Evolutionary conservation across 1,140 invertebrate species (phyloP).

Genomic region (Armadillidium nasatum): DNA sequence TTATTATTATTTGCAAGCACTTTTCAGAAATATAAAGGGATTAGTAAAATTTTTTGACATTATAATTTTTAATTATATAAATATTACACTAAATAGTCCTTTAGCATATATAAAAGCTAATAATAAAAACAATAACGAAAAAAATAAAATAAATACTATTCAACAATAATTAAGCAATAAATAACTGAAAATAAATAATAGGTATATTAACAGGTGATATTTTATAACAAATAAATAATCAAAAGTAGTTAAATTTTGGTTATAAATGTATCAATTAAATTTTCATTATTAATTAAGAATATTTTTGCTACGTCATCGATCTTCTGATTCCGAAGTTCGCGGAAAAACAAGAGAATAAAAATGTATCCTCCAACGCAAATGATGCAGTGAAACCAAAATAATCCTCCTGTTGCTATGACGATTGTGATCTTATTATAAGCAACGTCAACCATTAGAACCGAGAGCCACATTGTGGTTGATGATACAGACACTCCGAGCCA

Average conservation of each 20-base stretch:
- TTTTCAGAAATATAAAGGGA: too few species aligned
- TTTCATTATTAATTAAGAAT: slow-evolving; percentile 42
- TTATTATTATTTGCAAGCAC: too few species aligned
- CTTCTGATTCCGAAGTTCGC: slow-evolving; percentile 42
- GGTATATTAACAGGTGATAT: too few species aligned
- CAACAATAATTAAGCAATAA: too few species aligned
- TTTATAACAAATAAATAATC: too few species aligned
- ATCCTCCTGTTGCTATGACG: slow-evolving; percentile 39
- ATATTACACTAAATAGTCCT: too few species aligned
- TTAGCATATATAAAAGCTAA: too few species aligned
- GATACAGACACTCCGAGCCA: slow-evolving; percentile 39
- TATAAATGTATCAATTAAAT: slow-evolving; percentile 43
- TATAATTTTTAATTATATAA: too few species aligned
- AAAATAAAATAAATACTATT: too few species aligned
- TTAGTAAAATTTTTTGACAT: too few species aligned
- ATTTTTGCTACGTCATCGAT: slow-evolving; percentile 41
- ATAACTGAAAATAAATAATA: too few species aligned
- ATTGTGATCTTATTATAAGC: slow-evolving; percentile 35
- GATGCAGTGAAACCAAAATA: slow-evolving; percentile 44
- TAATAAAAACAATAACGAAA: too few species aligned
- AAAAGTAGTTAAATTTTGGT: slow-evolving; percentile 3
- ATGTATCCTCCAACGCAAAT: slow-evolving; percentile 43
- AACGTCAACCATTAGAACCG: slow-evolving; percentile 37
- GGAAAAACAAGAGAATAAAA: slow-evolving; percentile 41
- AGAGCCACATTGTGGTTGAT: slow-evolving; percentile 37